phyloP scores from a whole-genome alignment of 1,140 invertebrate genomes.

The Drosophila prosaltans region DNA sequence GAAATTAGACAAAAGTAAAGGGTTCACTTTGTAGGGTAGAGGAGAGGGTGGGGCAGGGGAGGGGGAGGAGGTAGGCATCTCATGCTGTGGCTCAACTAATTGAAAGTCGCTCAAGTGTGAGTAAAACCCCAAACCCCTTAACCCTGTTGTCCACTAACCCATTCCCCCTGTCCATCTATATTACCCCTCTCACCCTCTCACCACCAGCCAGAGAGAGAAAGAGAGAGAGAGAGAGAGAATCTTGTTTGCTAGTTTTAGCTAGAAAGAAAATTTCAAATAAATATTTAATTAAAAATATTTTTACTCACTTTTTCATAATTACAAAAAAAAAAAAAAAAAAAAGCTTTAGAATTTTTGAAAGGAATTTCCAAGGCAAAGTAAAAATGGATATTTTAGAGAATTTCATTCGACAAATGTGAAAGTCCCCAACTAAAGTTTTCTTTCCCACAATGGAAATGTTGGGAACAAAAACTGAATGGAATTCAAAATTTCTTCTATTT shows the following conservation, averaged over 20 bases:
- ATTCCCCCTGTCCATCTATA: too few relatives aligned
- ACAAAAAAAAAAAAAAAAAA: not conserved
- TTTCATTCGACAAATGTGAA: too few relatives aligned
- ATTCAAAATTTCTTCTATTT: too few relatives aligned
- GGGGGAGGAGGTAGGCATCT: constrained; percentile 8
- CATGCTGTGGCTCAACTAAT: constrained; percentile 78
- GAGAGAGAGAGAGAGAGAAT: too few relatives aligned
- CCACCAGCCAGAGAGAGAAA: too few relatives aligned
- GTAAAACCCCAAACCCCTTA: not conserved
- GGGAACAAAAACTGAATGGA: too few relatives aligned
- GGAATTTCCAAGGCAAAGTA: not conserved
- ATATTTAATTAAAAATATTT: constrained; percentile 78
- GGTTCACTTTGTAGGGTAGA: too few relatives aligned
- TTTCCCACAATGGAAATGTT: too few relatives aligned
- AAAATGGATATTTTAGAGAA: too few relatives aligned
- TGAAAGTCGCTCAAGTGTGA: constrained; percentile 79
- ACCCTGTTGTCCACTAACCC: not conserved
- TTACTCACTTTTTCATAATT: not conserved
- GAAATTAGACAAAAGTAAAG: constrained; percentile 43
- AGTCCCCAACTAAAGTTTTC: too few relatives aligned
- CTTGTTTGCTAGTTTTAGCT: too few relatives aligned
- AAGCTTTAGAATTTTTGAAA: too few relatives aligned
- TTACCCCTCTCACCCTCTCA: not conserved
- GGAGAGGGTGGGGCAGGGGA: not conserved
- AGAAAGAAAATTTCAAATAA: constrained; percentile 40